These are phyloP conservation scores for Gallinago undulata DNA, from an alignment of 2,113 vertebrate genomes.

Conservation along the genomic window DNA sequence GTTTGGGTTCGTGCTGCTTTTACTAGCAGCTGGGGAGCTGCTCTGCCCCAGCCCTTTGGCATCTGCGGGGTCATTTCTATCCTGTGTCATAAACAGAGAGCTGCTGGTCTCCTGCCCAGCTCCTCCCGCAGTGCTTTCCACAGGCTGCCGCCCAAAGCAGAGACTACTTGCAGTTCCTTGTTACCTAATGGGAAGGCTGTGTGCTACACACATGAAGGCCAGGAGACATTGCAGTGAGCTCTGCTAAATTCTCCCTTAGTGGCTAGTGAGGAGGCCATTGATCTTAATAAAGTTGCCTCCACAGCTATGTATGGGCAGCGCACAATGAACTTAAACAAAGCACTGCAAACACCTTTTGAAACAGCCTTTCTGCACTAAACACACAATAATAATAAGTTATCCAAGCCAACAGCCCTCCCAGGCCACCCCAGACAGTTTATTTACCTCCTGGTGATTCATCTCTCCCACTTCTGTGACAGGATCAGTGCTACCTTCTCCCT, in stretches of 20 bases:
- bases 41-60: not conserved
- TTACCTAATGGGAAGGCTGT: not conserved
- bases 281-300: not conserved
- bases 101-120: not conserved
- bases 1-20: fast-evolving
- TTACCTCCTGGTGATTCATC: not conserved
- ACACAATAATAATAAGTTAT: fast-evolving
- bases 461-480: not conserved
- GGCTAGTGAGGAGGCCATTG: not conserved
- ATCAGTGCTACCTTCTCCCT: not conserved
- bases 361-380: not conserved
- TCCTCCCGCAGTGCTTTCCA: fast-evolving
- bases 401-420: not conserved
- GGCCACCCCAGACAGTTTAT: not conserved
- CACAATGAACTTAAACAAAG: not conserved
- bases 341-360: not conserved
- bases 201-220: not conserved
- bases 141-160: not conserved
- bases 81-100: not conserved
- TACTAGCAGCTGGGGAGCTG: not conserved
- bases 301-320: not conserved
- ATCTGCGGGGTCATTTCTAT: not conserved
- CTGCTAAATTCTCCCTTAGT: not conserved
- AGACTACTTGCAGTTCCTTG: not conserved
- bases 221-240: fast-evolving